Evolutionary conservation across 2,113 vertebrate genomes (phyloP), one percentile per base, ranked within the genome.

Genomic region (Myrmecobius fasciatus): DNA sequence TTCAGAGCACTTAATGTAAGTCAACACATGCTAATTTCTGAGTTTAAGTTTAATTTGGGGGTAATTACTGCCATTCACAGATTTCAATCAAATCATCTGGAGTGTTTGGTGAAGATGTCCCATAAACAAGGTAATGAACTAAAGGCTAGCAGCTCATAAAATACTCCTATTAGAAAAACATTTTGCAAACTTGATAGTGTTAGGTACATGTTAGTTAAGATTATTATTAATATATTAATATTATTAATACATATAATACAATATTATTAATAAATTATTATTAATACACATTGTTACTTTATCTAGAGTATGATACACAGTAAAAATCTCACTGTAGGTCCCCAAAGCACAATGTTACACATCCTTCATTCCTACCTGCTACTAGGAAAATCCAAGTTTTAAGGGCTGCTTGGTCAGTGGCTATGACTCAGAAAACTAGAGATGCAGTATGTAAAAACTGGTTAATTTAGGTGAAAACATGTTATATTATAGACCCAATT

Each of bases 231-330:
- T 60, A 54, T 2, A 91, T 95, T 93, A 96, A 93, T 97, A 92
- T n/a, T n/a, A n/a, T n/a, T n/a, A n/a, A n/a, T n/a, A n/a, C n/a
- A n/a, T n/a, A n/a, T n/a, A n/a, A n/a, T n/a, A n/a, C n/a, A n/a
- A n/a, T 89, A 94, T 93, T 89, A 95, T 96, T 94, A 49, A 83
- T 60, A 54, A n/a, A n/a, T n/a, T n/a, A n/a, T n/a, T 2, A 91
- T 95, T 93, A 96, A 93, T 97, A 92, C n/a, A n/a, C n/a, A n/a
- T 93, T 96, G 31, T 96, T 95, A 20, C 31, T 12, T 47, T 93
- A 53, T 52, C 94, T 93, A 92, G 92, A 89, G 28, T 91, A 54
- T 89, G 52, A 88, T 94, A 91, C 93, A 54, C 94, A 89, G 90
- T 49, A 94, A 95, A 54, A 26, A 0, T 96, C 93, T 96, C 56